These are phyloP conservation scores for Cynoglossus semilaevis DNA, from an alignment of 2,113 vertebrate species.

Conservation along the genomic window DNA sequence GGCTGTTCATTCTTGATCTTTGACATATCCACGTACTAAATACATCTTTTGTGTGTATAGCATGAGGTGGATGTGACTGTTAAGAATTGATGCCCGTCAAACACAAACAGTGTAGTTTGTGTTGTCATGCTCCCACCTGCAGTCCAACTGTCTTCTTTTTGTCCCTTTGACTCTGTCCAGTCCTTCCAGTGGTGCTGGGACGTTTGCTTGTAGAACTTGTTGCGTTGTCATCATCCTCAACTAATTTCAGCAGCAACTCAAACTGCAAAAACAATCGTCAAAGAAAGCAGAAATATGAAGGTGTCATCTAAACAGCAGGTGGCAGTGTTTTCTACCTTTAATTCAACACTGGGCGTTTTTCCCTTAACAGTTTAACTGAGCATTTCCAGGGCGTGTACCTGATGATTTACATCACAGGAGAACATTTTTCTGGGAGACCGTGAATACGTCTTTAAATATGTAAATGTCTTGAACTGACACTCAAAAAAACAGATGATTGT, in stretches of 20 bases:
- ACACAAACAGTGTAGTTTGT: not conserved
- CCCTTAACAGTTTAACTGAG: slow-evolving; percentile 49
- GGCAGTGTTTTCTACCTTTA: slow-evolving; percentile 47
- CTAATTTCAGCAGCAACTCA: slow-evolving; percentile 86
- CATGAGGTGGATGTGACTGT: no score
- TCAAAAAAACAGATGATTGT: not conserved
- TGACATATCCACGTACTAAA: no score
- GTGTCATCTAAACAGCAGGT: slow-evolving; percentile 48
- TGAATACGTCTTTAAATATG: not conserved
- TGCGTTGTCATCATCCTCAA: slow-evolving; percentile 83
- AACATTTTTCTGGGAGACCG: not conserved
- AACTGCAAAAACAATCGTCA: slow-evolving; percentile 75
- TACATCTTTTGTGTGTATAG: no score
- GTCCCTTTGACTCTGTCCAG: slow-evolving; percentile 78
- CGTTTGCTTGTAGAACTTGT: slow-evolving; percentile 73
- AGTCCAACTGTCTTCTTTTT: slow-evolving; percentile 93
- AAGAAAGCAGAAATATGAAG: slow-evolving; percentile 6
- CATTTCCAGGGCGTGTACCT: slow-evolving; percentile 54
- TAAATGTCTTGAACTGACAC: not conserved
- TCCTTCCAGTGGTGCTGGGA: slow-evolving; percentile 61
- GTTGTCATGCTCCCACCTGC: slow-evolving; percentile 78
- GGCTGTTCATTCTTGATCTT: no score
- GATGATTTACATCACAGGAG: slow-evolving; percentile 24
- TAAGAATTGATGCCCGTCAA: no score
- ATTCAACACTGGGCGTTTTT: slow-evolving; percentile 28